These are phyloP conservation scores for Catharus ustulatus DNA, from an alignment of 2,797 vertebrate species.

Conservation along the genomic window DNA sequence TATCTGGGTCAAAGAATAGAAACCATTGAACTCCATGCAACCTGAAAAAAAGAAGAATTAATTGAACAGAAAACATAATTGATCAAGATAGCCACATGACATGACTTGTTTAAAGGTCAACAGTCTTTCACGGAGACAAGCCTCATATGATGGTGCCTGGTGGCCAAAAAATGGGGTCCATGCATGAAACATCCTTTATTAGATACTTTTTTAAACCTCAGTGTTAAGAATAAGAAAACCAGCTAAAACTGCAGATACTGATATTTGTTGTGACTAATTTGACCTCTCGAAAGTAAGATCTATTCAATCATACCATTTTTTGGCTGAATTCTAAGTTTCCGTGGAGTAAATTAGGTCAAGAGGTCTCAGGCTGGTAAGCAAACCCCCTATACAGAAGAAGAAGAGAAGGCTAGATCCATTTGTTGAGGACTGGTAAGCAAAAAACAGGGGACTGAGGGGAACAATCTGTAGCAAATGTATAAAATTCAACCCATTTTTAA, in stretches of 20 bases:
- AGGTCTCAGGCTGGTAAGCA: conserved; percentile 12
- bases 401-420: background rate
- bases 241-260: background rate
- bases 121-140: background rate
- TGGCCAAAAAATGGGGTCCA: background rate
- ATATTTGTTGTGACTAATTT: background rate
- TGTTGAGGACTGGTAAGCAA: background rate
- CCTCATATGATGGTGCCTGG: background rate
- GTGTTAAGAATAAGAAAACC: background rate
- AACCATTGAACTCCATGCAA: background rate
- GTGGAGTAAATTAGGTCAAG: conserved; percentile 29
- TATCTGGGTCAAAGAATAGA: background rate
- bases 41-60: background rate
- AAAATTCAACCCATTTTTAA: background rate
- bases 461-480: background rate
- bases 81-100: background rate
- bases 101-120: background rate
- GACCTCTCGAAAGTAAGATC: background rate
- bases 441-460: background rate
- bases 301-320: background rate
- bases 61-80: background rate
- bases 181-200: background rate
- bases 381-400: background rate
- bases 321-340: background rate
- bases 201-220: background rate